Conservation (phyloP, 1,140 invertebrate species). For the Trinorchestia longiramus region DNA sequence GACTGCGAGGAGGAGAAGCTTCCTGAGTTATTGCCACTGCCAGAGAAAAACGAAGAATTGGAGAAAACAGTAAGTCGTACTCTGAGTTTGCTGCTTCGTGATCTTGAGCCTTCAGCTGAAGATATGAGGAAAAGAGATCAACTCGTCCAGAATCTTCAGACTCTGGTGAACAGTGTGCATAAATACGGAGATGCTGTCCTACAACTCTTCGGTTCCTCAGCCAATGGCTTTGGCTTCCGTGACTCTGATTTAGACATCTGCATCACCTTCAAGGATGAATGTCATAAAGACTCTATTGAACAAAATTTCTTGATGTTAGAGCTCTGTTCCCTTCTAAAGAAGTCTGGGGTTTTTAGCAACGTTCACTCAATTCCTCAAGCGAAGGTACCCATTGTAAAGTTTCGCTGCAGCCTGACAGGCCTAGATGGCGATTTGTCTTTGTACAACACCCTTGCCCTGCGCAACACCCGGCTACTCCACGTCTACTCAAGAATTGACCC, state of each 20-base stretch:
- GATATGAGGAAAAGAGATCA: slow-evolving; percentile 70
- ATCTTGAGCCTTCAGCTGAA: slow-evolving; percentile 68
- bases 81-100: slow-evolving; percentile 67
- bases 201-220: slow-evolving; percentile 76
- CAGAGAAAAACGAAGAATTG: slow-evolving; percentile 63
- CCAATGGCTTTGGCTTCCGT: slow-evolving; percentile 77
- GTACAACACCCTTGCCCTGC: slow-evolving; percentile 75
- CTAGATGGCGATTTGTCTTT: slow-evolving; percentile 77
- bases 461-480: slow-evolving; percentile 75
- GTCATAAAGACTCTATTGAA: slow-evolving; percentile 67
- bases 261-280: slow-evolving; percentile 72
- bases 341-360: slow-evolving; percentile 70
- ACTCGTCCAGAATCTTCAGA: slow-evolving; percentile 70
- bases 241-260: slow-evolving; percentile 77
- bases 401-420: slow-evolving; percentile 71
- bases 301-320: slow-evolving; percentile 71
- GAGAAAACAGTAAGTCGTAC: not conserved
- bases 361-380: slow-evolving; percentile 75
- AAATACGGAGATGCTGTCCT: slow-evolving; percentile 71
- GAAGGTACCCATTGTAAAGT: slow-evolving; percentile 79
- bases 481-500: slow-evolving; percentile 74
- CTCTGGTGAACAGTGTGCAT: slow-evolving; percentile 68
- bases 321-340: slow-evolving; percentile 71
- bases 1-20: slow-evolving; percentile 74
- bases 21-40: slow-evolving; percentile 70